Conservation (phyloP, 2,797 vertebrate genomes). For the Mormyrops attenuatus region DNA sequence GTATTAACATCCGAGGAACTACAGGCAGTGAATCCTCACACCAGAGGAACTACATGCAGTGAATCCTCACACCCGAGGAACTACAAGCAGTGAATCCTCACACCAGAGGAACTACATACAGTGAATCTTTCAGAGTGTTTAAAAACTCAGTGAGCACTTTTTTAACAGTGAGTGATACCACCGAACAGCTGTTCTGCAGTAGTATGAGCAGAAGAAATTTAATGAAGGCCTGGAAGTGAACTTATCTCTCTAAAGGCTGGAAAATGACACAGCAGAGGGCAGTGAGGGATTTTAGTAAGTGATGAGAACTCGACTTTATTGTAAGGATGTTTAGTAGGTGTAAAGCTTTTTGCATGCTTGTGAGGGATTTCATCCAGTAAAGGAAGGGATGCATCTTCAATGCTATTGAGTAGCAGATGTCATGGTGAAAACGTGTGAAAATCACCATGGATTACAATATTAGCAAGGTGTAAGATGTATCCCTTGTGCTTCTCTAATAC, state of each 20-base stretch:
- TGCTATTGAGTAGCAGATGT: background rate
- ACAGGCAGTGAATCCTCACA: no score
- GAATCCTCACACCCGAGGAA: background rate
- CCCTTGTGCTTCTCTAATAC: background rate
- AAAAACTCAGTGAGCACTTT: background rate
- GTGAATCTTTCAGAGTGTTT: background rate
- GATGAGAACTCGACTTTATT: background rate
- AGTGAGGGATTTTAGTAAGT: background rate
- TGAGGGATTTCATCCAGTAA: background rate
- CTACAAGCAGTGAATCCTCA: no score
- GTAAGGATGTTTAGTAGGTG: background rate
- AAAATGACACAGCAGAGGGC: background rate
- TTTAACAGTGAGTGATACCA: background rate
- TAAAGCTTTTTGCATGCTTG: background rate
- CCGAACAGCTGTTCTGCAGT: background rate
- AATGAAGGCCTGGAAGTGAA: background rate
- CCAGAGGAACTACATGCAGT: background rate
- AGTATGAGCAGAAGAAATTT: background rate
- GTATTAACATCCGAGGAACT: background rate
- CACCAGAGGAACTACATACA: background rate
- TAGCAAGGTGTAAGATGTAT: background rate
- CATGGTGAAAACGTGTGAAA: background rate
- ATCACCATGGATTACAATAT: background rate
- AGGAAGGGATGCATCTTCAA: background rate
- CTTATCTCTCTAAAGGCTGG: background rate